Percentiles rank a stretch among this genome's conserved stretches.
Evolutionary conservation across 2,113 vertebrate species (phyloP).

Genomic region (Pelodiscus sinensis): DNA sequence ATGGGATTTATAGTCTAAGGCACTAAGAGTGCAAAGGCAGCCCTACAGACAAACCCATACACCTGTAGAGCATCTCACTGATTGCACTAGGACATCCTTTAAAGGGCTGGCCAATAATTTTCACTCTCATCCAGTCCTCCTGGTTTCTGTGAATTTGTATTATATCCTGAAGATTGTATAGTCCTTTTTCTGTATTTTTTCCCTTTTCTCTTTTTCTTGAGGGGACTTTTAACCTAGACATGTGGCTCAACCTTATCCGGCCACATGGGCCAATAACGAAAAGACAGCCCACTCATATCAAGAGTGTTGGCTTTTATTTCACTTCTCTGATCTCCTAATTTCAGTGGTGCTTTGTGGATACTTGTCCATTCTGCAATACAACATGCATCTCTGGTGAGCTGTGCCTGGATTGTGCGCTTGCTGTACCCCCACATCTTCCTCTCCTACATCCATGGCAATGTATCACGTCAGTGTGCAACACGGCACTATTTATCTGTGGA

Average conservation of each 20-base stretch:
- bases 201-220: not conserved
- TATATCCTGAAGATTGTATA: rapidly evolving
- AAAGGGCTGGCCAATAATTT: not conserved
- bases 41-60: not conserved
- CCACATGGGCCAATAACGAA: not conserved
- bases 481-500: not conserved
- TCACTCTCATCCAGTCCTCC: rapidly evolving
- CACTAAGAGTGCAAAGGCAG: slow-evolving; percentile 22
- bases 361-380: not conserved
- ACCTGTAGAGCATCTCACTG: not conserved
- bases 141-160: not conserved
- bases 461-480: not conserved
- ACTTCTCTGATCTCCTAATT: not conserved
- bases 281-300: not conserved
- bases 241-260: not conserved
- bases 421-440: not conserved
- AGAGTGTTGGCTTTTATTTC: not conserved
- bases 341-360: not conserved
- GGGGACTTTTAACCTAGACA: not conserved
- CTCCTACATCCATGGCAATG: not conserved
- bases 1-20: slow-evolving; percentile 63
- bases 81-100: not conserved
- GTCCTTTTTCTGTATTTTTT: slow-evolving; percentile 12
- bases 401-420: not conserved
- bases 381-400: not conserved